Base-by-base conservation (phyloP, 2,888 invertebrate genomes). In the Hirtodrosophila alboralis region DNA sequence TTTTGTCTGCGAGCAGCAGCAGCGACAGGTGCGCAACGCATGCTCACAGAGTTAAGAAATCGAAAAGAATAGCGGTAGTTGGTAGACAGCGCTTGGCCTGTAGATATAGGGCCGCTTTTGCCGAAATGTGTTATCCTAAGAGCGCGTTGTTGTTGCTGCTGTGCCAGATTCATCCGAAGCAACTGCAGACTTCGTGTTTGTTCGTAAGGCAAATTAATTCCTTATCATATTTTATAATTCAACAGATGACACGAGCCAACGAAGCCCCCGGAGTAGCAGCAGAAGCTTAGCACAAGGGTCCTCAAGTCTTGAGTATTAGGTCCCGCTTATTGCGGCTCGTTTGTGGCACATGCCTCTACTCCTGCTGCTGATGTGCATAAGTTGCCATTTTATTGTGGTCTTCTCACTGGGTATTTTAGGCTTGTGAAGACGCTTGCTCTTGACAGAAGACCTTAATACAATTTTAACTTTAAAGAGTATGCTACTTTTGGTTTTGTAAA, bases 221-320 rank as follows among this genome's bases (percentile, higher is more conserved):
- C 81, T 84, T 85, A 85, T 85, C 81, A 85, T 85, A 85, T 77
- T 85, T 85, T 85, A 85, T 85, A 86, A 85, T 75, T 81, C 85
- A 86, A 86, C 85, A 86, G 85, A 86, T 86, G 85, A 86, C 85
- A 86, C 85, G 85, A 86, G 85, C 85, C 85, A 86, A 76, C 43
- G 38, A 44, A 53, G 59, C 48, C 47, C 44, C 57, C 48, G 51
- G 23, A 45, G 48, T 23, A 57, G 10, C 21, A 38, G 45, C 61
- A 45, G 57, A 48, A 69, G 77, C 57, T 70, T 62, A 59, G 53
- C 63, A 61, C 38, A 38, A 64, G 76, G 81, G 64, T 74, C 41
- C 66, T 52, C 36, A 12, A 18, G 7, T 26, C 3, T 28, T 23
- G 7, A 5, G 43, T 36, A 30, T 43, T 44, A 44, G 47, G 57